Percentiles rank a stretch among this genome's conserved stretches.
These are phyloP conservation scores for Entomyzon cyanotis DNA, from an alignment of 2,113 vertebrate species.

Conservation along the genomic window DNA sequence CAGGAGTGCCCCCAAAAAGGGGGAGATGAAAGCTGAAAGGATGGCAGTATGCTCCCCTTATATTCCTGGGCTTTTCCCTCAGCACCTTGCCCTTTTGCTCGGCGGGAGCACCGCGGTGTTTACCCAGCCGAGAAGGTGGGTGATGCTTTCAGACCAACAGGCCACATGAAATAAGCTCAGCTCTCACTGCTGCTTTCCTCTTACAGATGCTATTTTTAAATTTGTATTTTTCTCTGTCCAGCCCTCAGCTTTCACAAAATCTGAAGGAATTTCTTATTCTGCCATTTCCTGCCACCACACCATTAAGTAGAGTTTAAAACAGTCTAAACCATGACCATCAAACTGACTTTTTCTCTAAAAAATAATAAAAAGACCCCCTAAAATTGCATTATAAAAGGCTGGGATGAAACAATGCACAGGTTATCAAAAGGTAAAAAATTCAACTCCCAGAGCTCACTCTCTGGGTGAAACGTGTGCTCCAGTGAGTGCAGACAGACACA, in stretches of 20 bases:
- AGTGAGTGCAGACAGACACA: not conserved
- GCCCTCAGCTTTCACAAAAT: not conserved
- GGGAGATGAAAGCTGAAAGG: not conserved
- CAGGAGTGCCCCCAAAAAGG: not conserved
- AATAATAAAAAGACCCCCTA: not conserved
- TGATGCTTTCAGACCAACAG: not conserved
- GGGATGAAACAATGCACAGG: not conserved
- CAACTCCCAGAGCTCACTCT: not conserved
- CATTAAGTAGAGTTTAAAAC: not conserved
- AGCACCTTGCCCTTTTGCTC: not conserved
- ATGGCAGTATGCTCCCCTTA: not conserved
- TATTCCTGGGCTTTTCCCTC: accelerated
- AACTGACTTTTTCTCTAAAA: not conserved
- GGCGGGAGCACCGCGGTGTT: accelerated
- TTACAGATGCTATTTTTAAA: not conserved
- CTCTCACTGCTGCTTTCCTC: not conserved
- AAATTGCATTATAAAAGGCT: not conserved
- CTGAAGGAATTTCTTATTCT: not conserved
- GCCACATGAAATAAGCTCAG: not conserved
- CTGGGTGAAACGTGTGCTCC: not conserved
- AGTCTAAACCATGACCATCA: not conserved
- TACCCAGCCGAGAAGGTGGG: no score
- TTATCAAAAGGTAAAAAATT: not conserved
- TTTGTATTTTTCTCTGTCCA: not conserved
- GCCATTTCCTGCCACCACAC: not conserved